Evolutionary conservation across 2,888 invertebrate genomes (phyloP), one percentile per base, ranked within the genome.

Genomic region (Drosophila yooni): DNA sequence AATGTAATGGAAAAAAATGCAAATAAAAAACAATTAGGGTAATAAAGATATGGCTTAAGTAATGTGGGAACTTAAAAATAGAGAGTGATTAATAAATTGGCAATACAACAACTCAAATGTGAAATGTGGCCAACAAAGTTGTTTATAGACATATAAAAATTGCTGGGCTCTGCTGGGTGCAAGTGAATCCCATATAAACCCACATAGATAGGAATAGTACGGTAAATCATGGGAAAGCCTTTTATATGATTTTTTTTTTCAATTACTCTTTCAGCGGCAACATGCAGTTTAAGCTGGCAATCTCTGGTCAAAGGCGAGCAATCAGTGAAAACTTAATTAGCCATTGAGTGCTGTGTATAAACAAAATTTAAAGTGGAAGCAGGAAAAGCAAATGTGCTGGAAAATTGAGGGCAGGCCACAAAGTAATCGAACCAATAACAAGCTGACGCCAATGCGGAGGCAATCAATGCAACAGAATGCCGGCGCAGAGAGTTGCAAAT

Each of bases 321-420:
- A 74, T 73, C 66, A 70, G 76, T 51, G 69, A 54, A 69, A 25
- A 63, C 56, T 57, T 66, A 79, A 81, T 83, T 86, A 81, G 64
- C 25, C 40, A 13, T 27, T 7, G 40, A 36, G 13, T 52, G 56
- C 27, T 4, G 56, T 21, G 31, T 21, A 18, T 21, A 53, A 52
- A 33, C 46, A 21, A 70, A 58, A 25, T 25, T 53, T 56, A 57
- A 61, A 52, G 40, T 43, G 46, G 46, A 5, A 11, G 11, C 43
- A n/a, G 40, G 8, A 51, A 40, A 43, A 50, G 29, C 40, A 21
- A 63, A 67, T 63, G 27, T 34, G 13, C 6, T 10, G 57, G n/a
- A 27, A 50, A 36, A 21, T 65, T 18, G 34, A 21, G 15, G 6
- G 13, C 27, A 40, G 27, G 18, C 8, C 7, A 61, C 2, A 48